Base-by-base conservation (phyloP, 2,797 vertebrate species). In the Myotis vivesi region DNA sequence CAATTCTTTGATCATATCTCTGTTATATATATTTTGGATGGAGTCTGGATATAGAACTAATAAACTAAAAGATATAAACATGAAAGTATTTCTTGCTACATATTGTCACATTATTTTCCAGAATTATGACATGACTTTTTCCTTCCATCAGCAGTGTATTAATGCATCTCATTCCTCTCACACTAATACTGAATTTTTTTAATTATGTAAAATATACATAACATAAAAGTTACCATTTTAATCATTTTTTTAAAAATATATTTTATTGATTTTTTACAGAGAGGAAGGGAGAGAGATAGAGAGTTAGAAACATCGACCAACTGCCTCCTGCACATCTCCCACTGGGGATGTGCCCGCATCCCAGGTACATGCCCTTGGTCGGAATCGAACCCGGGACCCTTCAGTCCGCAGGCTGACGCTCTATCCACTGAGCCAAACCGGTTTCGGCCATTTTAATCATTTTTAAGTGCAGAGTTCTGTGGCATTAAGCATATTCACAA, bases 31-130 rank as follows among this genome's bases (percentile, higher is more conserved):
- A 66, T 87, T 83, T 96, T 75, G 16, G 53, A 46, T 77, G 30
- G 9, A 86, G 36, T 62, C 55, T 72, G 44, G 17, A 85, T 62
- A 38, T 13, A 94, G 36, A 76, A 72, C 64, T 55, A 66, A 85
- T 81, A 80, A 91, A 55, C 68, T 44, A 92, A 84, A 90, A 13
- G 10, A 84, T 13, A 77, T 30, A 79, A 85, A 89, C 46, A 81
- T 77, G 86, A 73, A 49, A 88, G 62, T 57, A 79, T 49, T 88
- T 73, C 36, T 80, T 51, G 22, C n/a, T 59, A 44, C 44, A n/a
- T n/a, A 72, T n/a, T 53, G 1, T 68, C 28, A 30, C 7, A 17
- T 30, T 49, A 75, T 71, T 92, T 83, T 93, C 64, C 44, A 84
- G 66, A 82, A 89, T 89, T 38, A 33, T 22, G 46, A 2, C 17